These are phyloP conservation scores for Podarcis raffonei DNA, from an alignment of 2,113 vertebrate species.

Conservation along the genomic window DNA sequence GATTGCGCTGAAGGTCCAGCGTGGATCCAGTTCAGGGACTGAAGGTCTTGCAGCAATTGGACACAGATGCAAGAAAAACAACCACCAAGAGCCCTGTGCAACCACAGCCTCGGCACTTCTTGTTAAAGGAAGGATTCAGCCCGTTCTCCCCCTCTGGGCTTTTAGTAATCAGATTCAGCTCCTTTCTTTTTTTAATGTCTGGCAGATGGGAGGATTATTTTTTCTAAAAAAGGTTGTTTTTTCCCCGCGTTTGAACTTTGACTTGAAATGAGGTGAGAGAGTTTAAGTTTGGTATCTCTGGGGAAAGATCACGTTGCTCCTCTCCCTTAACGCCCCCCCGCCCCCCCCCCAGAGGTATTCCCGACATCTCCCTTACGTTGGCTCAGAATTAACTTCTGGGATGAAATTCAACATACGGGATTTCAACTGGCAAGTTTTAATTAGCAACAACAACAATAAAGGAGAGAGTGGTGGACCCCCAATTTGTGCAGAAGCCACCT, in stretches of 20 bases:
- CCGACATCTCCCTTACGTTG: background rate
- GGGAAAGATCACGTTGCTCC: background rate
- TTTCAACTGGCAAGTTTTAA: background rate
- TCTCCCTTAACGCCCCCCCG: background rate
- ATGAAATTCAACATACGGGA: background rate
- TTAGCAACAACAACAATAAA: no score
- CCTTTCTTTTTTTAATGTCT: background rate
- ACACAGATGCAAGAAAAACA: background rate
- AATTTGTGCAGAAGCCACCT: background rate
- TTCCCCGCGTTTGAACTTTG: background rate
- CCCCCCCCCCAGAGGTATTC: background rate
- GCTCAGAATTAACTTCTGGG: background rate
- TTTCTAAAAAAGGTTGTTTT: background rate
- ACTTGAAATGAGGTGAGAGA: background rate
- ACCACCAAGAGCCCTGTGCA: background rate
- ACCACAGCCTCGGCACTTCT: background rate
- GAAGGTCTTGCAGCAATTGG: background rate
- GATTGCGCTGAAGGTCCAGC: background rate
- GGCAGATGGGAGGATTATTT: background rate
- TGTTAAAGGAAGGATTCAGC: background rate
- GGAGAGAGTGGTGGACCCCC: no score
- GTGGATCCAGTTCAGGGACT: background rate
- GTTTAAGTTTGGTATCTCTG: background rate
- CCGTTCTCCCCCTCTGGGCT: background rate
- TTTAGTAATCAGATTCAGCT: background rate